These are phyloP conservation scores for Caenorhabditis brenneri DNA, from an alignment of 1,140 invertebrate species.

Conservation along the genomic window DNA sequence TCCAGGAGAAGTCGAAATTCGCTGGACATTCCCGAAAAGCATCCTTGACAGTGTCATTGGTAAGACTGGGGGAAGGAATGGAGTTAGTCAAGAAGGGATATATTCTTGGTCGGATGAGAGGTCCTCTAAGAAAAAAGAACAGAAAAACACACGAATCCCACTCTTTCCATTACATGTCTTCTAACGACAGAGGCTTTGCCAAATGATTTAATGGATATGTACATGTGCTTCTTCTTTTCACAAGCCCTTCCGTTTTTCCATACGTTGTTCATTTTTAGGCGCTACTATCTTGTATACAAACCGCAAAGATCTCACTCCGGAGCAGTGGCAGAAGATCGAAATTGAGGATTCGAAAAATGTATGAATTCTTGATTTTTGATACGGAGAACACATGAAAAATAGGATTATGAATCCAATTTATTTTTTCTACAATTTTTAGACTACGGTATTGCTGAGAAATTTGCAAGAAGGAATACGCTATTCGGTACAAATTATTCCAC, in stretches of 20 bases:
- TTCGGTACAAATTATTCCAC: conserved; percentile 62
- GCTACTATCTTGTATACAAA: conserved; percentile 59
- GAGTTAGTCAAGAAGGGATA: neutral
- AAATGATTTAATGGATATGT: conserved; percentile 27
- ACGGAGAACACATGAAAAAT: neutral
- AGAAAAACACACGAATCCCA: conserved; percentile 27
- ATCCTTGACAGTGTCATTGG: conserved; percentile 56
- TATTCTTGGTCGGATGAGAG: too few species aligned
- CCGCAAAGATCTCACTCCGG: conserved; percentile 56
- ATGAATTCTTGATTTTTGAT: neutral
- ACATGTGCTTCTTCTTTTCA: conserved; percentile 1
- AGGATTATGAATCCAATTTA: neutral
- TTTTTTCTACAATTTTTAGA: conserved; percentile 56
- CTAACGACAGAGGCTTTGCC: neutral
- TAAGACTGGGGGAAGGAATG: neutral
- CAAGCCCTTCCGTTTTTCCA: neutral
- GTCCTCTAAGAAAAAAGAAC: neutral
- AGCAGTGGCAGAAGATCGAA: conserved; percentile 57
- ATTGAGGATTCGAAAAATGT: conserved; percentile 57
- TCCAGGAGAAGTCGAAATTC: conserved; percentile 57
- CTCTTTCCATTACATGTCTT: conserved; percentile 1
- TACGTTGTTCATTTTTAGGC: conserved; percentile 36
- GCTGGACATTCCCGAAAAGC: conserved; percentile 60
- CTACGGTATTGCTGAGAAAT: conserved; percentile 57
- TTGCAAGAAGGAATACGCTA: conserved; percentile 57